phyloP scores from a whole-genome alignment of 2,888 invertebrate species.

The Molorchus minor region DNA sequence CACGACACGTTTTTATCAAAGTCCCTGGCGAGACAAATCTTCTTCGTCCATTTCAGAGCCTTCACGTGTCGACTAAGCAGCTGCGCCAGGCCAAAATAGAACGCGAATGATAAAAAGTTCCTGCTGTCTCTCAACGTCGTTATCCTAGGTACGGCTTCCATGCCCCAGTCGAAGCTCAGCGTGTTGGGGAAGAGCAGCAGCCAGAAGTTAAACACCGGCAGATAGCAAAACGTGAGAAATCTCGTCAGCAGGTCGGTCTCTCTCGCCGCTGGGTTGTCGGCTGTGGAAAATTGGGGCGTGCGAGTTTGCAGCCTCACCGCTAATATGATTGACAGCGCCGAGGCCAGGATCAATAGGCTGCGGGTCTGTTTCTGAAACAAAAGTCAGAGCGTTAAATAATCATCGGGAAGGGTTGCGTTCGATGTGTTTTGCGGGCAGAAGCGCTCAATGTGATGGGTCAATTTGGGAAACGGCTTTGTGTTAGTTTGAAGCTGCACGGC shows the following conservation, averaged over 20 bases:
- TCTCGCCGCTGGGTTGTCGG: conserved; percentile 96
- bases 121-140: conserved; percentile 80
- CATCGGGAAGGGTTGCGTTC: background rate
- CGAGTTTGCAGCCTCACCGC: conserved; percentile 82
- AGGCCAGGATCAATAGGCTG: conserved; percentile 74
- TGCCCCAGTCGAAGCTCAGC: conserved; percentile 98
- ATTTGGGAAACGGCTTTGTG: background rate
- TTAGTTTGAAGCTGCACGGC: too few relatives aligned
- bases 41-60: conserved; percentile 20
- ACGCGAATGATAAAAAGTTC: conserved; percentile 77
- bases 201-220: conserved; percentile 90
- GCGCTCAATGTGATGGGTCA: background rate
- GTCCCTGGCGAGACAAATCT: conserved; percentile 2
- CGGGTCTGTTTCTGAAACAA: conserved; percentile 75
- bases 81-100: conserved; percentile 68
- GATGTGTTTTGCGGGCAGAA: background rate
- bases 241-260: conserved; percentile 82
- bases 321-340: conserved; percentile 74
- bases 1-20: conserved; percentile 61
- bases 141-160: conserved; percentile 94
- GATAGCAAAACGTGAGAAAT: conserved; percentile 88
- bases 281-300: conserved; percentile 86
- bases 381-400: conserved; percentile 17
- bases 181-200: conserved; percentile 86
- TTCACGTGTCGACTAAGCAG: conserved; percentile 25